Base-by-base conservation (phyloP, 2,797 vertebrate genomes). In the Brotula barbata region DNA sequence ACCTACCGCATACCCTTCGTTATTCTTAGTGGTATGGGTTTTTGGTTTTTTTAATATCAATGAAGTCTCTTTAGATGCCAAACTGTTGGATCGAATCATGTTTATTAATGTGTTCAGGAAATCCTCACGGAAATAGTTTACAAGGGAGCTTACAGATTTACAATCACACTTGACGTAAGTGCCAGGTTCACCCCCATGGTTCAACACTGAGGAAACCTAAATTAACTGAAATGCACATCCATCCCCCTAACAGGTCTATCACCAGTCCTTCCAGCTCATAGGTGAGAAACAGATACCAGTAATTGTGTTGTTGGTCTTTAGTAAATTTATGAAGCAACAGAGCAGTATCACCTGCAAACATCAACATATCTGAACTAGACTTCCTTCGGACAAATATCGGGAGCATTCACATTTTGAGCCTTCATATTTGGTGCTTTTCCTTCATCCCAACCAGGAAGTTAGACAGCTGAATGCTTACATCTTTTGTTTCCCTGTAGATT, bases 21-120 rank as follows among this genome's bases (percentile, higher is more conserved):
- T n/a, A n/a, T n/a, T n/a, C n/a, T n/a, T n/a, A n/a, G n/a, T n/a
- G n/a, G n/a, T n/a, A n/a, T n/a, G n/a, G n/a, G n/a, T n/a, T n/a
- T n/a, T n/a, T n/a, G n/a, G n/a, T n/a, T n/a, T n/a, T n/a, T n/a
- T n/a, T n/a, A n/a, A n/a, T n/a, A n/a, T 15, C 12, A 39, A 39
- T 39, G 13, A 59, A 28, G 2, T 1, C 1, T 49, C 21, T 20
- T 22, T 34, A 37, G 42, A 3, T 16, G 40, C 36, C 36, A 53
- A 37, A n/a, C 12, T 7, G 67, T 88, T 85, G 85, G 88, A 89
- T 88, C 84, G 86, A 90, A 87, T 88, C 86, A 88, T 80, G 85
- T 89, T 89, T 89, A 87, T 88, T 89, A 84, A 88, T 88, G 86
- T 88, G 86, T 88, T 89, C 78, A 90, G 84, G 84, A 89, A 87